These are phyloP conservation scores for Cryptocheilus praepositus DNA, from an alignment of 2,888 invertebrate genomes.

Conservation along the genomic window DNA sequence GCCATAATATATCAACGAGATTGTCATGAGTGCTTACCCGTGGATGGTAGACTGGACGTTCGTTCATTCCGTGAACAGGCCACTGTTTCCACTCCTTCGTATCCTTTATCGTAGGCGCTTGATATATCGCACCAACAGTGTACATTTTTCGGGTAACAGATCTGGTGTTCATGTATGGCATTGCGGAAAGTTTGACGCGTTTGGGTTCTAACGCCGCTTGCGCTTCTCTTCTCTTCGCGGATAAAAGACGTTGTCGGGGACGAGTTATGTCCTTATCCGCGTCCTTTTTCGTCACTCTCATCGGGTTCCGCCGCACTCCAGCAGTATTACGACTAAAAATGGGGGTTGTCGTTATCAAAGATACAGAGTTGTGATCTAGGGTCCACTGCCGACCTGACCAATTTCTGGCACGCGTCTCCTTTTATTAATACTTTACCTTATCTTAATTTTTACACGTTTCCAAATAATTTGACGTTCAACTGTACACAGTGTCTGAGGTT, in stretches of 20 bases:
- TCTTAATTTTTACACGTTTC: too few species aligned
- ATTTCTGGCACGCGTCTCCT: too few species aligned
- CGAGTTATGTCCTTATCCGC: slow-evolving; percentile 50
- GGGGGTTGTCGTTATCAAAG: background rate
- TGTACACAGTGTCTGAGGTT: too few species aligned
- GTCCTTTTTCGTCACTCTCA: slow-evolving; percentile 57
- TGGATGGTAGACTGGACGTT: slow-evolving; percentile 69
- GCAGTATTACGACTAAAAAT: slow-evolving; percentile 31
- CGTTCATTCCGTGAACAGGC: slow-evolving; percentile 72
- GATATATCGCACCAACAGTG: slow-evolving; percentile 68
- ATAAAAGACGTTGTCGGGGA: slow-evolving; percentile 54
- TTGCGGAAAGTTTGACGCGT: slow-evolving; percentile 41
- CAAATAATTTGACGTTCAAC: too few species aligned
- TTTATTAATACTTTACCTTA: too few species aligned
- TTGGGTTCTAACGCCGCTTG: slow-evolving; percentile 34
- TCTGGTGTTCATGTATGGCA: slow-evolving; percentile 69
- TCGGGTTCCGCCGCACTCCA: slow-evolving; percentile 59
- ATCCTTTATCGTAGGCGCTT: slow-evolving; percentile 63
- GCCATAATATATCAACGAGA: background rate
- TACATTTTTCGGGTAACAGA: slow-evolving; percentile 69
- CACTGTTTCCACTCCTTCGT: slow-evolving; percentile 67
- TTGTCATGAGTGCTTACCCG: slow-evolving; percentile 47
- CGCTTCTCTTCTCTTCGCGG: slow-evolving; percentile 50
- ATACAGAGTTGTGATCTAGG: background rate
- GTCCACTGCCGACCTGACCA: too few species aligned